phyloP scores from a whole-genome alignment of 2,888 invertebrate genomes.

The Exocentrus adspersus region DNA sequence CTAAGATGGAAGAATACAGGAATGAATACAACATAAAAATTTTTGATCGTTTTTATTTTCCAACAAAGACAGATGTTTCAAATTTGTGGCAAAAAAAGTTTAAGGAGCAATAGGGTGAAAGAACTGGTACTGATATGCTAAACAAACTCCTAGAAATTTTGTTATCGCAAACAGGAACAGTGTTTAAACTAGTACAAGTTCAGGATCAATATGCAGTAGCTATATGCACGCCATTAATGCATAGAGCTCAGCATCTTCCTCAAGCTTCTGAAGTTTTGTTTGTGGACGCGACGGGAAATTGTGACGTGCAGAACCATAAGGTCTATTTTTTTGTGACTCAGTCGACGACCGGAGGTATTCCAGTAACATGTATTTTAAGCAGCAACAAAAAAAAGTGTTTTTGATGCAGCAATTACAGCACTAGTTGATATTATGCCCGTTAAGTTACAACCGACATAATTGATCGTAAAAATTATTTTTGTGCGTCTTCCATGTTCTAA shows the following conservation, averaged over 20 bases:
- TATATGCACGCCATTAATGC: conserved; percentile 32
- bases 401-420: conserved; percentile 15
- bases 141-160: too few species aligned
- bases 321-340: conserved; percentile 37
- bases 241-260: conserved; percentile 15
- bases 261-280: conserved; percentile 30
- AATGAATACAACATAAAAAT: too few species aligned
- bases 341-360: conserved; percentile 34
- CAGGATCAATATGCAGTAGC: conserved; percentile 19
- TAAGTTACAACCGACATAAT: conserved; percentile 30
- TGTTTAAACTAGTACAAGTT: conserved; percentile 11
- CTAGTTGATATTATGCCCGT: conserved; percentile 29
- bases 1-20: too few species aligned
- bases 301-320: conserved; percentile 30
- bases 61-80: too few species aligned
- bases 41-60: too few species aligned
- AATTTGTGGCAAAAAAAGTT: too few species aligned
- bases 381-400: conserved; percentile 31
- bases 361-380: conserved; percentile 34
- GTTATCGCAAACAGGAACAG: neutral
- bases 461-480: conserved; percentile 32
- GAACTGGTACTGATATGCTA: too few species aligned
- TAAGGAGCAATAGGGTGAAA: too few species aligned
- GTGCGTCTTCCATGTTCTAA: conserved; percentile 28
- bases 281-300: conserved; percentile 32